These are phyloP conservation scores for Rotaria macrura DNA, from an alignment of 2,888 invertebrate genomes.

Conservation along the genomic window DNA sequence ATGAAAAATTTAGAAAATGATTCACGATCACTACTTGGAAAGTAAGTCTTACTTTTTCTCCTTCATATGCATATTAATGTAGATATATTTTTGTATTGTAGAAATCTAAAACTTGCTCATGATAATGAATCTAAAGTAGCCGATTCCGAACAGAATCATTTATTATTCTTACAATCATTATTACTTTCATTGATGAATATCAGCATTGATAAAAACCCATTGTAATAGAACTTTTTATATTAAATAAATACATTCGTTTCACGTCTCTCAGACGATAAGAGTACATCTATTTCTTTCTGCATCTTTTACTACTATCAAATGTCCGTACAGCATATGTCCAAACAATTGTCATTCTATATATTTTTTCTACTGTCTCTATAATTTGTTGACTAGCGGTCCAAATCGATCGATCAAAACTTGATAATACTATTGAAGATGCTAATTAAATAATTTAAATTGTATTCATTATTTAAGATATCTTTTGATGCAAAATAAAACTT, in stretches of 20 bases:
- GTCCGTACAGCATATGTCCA: not conserved
- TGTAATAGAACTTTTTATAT: not conserved
- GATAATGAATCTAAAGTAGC: not conserved
- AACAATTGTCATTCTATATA: too few species aligned
- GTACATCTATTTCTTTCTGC: not conserved
- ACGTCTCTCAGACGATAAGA: not conserved
- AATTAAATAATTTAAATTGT: too few species aligned
- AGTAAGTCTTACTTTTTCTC: not conserved
- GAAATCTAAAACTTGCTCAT: not conserved
- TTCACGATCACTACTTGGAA: not conserved
- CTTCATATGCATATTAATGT: not conserved
- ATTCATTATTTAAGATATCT: too few species aligned
- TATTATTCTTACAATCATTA: not conserved
- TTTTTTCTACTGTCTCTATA: not conserved
- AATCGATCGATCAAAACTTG: not conserved
- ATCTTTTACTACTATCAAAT: not conserved
- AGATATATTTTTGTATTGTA: not conserved
- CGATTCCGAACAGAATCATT: not conserved
- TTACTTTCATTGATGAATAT: not conserved
- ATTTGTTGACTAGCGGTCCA: not conserved
- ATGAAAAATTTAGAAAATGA: not conserved
- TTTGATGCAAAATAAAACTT: too few species aligned
- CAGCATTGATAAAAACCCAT: not conserved
- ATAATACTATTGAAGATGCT: too few species aligned
- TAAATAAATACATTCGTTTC: not conserved